phyloP scores from a whole-genome alignment of 2,797 vertebrate species.

The Megaceryle alcyon region DNA sequence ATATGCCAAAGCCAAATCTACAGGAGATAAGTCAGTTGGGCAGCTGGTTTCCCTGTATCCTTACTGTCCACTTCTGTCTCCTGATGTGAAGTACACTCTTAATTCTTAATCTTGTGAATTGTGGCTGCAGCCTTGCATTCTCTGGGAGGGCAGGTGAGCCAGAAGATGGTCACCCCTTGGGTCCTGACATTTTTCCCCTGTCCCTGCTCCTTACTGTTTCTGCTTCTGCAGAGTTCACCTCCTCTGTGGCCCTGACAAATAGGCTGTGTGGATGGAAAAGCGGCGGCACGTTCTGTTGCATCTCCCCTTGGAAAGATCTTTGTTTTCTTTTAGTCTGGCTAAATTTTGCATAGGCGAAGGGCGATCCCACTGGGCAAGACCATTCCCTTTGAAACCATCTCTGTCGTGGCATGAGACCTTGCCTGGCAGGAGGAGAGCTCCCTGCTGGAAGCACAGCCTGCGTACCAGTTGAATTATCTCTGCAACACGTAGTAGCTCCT shows the following conservation, averaged over 20 bases:
- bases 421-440: not conserved
- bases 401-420: not conserved
- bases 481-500: not conserved
- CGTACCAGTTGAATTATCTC: not conserved
- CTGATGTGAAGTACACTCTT: not conserved
- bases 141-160: not conserved
- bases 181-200: not conserved
- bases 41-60: not conserved
- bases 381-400: not conserved
- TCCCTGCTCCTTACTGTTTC: not conserved
- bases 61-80: not conserved
- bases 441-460: not conserved
- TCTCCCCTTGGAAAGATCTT: not conserved
- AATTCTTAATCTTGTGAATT: not conserved
- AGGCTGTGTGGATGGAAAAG: not conserved
- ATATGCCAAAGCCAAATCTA: not conserved
- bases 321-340: not conserved
- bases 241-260: not conserved
- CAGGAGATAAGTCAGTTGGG: not conserved
- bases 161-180: not conserved
- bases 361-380: not conserved
- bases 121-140: not conserved
- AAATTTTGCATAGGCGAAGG: not conserved
- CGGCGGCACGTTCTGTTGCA: fast-evolving
- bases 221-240: not conserved